Percentiles rank a stretch among this genome's conserved stretches.
Evolutionary conservation across 2,113 vertebrate species (phyloP).

Genomic region (Gallinago media): DNA sequence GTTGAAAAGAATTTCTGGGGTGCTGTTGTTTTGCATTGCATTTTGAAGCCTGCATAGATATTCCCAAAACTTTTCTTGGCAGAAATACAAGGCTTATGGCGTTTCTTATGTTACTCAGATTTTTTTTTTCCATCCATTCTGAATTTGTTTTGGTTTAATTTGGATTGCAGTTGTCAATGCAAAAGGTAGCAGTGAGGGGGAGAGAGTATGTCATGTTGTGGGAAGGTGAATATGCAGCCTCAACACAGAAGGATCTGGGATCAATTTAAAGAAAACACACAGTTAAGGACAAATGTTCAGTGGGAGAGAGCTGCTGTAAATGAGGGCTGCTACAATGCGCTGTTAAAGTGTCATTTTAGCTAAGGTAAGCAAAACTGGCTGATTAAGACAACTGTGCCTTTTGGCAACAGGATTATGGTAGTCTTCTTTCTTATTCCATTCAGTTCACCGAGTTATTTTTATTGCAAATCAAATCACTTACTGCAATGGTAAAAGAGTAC

Average conservation of each 20-base stretch:
- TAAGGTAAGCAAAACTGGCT: neutral
- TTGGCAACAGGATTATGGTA: neutral
- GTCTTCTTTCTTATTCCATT: neutral
- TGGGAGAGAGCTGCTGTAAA: neutral
- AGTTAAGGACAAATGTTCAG: neutral
- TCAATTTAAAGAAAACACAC: neutral
- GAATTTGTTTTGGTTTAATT: neutral
- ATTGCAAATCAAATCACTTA: neutral
- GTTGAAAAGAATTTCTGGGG: neutral
- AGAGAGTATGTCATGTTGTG: neutral
- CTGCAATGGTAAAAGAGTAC: too few relatives aligned
- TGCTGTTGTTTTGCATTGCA: rapidly evolving
- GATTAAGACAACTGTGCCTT: neutral
- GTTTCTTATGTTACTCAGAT: neutral
- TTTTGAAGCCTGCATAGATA: neutral
- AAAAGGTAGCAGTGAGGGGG: neutral
- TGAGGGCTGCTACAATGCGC: neutral
- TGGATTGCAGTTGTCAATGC: neutral
- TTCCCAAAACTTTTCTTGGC: neutral
- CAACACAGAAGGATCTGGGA: neutral
- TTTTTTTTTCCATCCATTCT: neutral
- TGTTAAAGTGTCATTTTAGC: neutral
- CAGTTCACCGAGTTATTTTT: neutral
- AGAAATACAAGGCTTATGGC: rapidly evolving
- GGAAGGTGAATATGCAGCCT: neutral